Base-by-base conservation (phyloP, 64 coral and sea anemone species). In the Orbicella faveolata region DNA sequence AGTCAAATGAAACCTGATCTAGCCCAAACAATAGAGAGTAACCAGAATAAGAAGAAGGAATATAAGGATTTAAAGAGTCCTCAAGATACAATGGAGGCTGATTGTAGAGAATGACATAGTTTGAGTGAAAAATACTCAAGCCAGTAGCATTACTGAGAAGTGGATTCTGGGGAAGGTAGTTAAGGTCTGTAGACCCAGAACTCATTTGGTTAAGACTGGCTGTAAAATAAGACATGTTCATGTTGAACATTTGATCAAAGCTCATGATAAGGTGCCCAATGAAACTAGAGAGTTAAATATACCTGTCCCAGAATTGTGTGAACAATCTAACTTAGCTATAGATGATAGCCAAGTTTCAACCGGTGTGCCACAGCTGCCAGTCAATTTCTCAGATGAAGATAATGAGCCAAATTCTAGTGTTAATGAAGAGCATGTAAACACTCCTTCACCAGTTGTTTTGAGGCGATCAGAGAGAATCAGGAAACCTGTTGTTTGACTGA, bases 141-240 rank as follows among this genome's bases (percentile, higher is more conserved):
- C 73, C 73, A 33, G 73, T 75, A 75, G 73, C 34, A 33, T 1
- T 30, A 61, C 52, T 69, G 83, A 91, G 73, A 94, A 41, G 57
- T 90, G 93, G 89, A 90, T 94, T 90, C 81, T 75, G 23, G 88
- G 88, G 26, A 78, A 75, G 20, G 89, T 91, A 94, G 93, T 94
- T 54, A 94, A 94, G 80, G 79, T 95, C 26, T 96, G 90, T 89
- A 90, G 94, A 73, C 86, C 87, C 57, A 89, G 90, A 35, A 92
- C 73, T 36, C 92, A 94, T 87, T 34, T 90, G 36, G 88, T 90
- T 19, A 90, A 80, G 79, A 94, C 93, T 80, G 93, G 93, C 69
- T 57, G 82, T 75, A 54, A 35, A 12, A 94, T 44, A 15, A 70
- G 82, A 52, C 90, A 94, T 90, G 88, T 94, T 83, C 82, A 81